A percentile compares a stretch with the other conserved stretches of the same genome.
phyloP scores from a whole-genome alignment of 2,888 invertebrate genomes.

The Aspidiotus destructor region DNA sequence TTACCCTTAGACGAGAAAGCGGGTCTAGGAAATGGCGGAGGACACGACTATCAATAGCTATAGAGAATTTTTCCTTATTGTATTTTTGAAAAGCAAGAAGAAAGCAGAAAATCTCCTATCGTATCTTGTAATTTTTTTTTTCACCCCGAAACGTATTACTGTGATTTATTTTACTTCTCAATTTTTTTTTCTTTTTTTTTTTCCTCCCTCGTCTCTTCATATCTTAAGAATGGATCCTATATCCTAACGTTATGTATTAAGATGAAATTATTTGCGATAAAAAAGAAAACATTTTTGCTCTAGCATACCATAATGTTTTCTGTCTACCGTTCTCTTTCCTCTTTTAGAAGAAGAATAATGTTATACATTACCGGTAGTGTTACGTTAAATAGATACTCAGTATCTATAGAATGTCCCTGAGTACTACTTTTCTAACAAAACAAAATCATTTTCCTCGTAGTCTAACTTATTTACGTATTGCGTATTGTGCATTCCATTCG shows the following conservation, averaged over 20 bases:
- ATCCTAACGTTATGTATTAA: background rate
- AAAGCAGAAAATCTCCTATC: conserved; percentile 8
- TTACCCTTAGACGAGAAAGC: conserved; percentile 22
- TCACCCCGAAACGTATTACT: conserved; percentile 14
- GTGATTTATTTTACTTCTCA: conserved; percentile 27
- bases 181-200: conserved; percentile 16
- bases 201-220: conserved; percentile 11
- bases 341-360: no score
- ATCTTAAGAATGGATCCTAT: conserved; percentile 17
- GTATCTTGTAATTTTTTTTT: conserved; percentile 10
- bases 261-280: conserved; percentile 7
- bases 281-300: conserved; percentile 20
- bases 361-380: no score
- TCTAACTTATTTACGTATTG: no score
- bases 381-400: no score
- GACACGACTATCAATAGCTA: conserved; percentile 24
- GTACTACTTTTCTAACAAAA: no score
- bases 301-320: conserved; percentile 10
- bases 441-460: no score
- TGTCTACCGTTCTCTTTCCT: background rate
- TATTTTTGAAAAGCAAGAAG: background rate
- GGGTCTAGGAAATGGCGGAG: conserved; percentile 25
- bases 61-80: no score
- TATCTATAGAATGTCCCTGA: no score
- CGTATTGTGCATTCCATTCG: no score